Evolutionary conservation across 2,888 invertebrate genomes (phyloP), one percentile per base, ranked within the genome.

Genomic region (Augiades crinisus): DNA sequence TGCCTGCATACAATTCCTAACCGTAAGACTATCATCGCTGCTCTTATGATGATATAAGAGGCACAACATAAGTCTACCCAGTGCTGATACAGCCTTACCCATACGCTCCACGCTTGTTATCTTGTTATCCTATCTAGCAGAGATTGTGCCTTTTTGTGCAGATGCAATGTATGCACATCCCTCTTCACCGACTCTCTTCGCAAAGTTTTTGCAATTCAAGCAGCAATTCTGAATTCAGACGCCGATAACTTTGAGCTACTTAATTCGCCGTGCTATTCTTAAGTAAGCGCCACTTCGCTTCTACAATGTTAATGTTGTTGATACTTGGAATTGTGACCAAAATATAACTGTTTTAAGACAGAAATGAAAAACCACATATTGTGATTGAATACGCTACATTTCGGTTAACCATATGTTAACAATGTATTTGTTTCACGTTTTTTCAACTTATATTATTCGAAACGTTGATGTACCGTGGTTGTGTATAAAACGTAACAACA

Each of bases 71-170:
- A 36, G 3, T 27, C 19, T 30, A 16, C 22, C 12, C 17, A 45
- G 51, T 51, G 30, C 13, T 31, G 30, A 22, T 19, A 22, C n/a
- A 10, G 70, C 83, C 83, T 82, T 79, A 76, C 75, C 75, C 70
- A 66, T 72, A 75, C 81, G 83, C 77, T 82, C 75, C 78, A 78
- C 78, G 85, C 78, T 87, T 79, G 84, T 88, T 88, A 89, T 87
- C 88, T 87, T 87, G 87, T 89, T 89, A 87, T 83, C 84, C 86
- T 86, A 88, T 87, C 88, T 82, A 72, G 74, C 67, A 66, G 72
- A 82, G 85, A 86, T 86, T 84, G 78, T 82, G 72, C 81, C 82
- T 86, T 86, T 87, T 87, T 88, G 80, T 71, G 60, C 65, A 60
- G 61, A 63, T 63, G 62, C 61, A 60, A 65, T 67, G 63, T 65